Evolutionary conservation across 2,888 invertebrate species (phyloP), one percentile per base, ranked within the genome.

Genomic region (Conchocele bisecta): DNA sequence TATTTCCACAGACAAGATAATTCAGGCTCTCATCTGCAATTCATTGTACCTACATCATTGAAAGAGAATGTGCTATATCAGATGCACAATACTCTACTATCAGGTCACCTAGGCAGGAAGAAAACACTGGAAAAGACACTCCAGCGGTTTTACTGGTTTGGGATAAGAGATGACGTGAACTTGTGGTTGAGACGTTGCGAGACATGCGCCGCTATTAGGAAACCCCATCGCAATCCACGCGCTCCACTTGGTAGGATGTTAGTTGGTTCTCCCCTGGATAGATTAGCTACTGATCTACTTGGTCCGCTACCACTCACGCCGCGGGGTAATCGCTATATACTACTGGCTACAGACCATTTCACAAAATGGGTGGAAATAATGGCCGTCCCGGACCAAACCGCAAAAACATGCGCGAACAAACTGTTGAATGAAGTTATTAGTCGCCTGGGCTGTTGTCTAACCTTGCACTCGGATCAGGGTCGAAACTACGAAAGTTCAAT

Each of bases 381-480:
- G n/a, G 42, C 42, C n/a, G 7, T 42, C 29, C 42, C 42, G 22
- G 42, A 24, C 9, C 48, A 48, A n/a, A 48, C n/a, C n/a, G 48
- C 24, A 15, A 48, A 20, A 26, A 39, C 39, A 31, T 53, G 53
- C 13, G 64, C 64, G 2, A 11, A 39, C 9, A 28, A 20, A 33
- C 2, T 70, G 1, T n/a, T 69, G 1, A 51, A 56, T 44, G 69
- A 64, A n/a, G 29, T 57, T 13, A 41, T 69, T 9, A 26, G 39
- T 15, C 15, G 58, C 28, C 58, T 39, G n/a, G n/a, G n/a, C n/a
- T n/a, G n/a, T n/a, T n/a, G n/a, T 29, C 31, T 57, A 5, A 37
- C 37, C 6, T 3, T 75, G 7, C 75, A 75, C 35, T 54, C 58
- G 20, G 75, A 75, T 20, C 75, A 73, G 42, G 75, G 75, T 29